Evolutionary conservation across 1,140 invertebrate species (phyloP), one percentile per base, ranked within the genome.

Genomic region (Drosophila cardini): DNA sequence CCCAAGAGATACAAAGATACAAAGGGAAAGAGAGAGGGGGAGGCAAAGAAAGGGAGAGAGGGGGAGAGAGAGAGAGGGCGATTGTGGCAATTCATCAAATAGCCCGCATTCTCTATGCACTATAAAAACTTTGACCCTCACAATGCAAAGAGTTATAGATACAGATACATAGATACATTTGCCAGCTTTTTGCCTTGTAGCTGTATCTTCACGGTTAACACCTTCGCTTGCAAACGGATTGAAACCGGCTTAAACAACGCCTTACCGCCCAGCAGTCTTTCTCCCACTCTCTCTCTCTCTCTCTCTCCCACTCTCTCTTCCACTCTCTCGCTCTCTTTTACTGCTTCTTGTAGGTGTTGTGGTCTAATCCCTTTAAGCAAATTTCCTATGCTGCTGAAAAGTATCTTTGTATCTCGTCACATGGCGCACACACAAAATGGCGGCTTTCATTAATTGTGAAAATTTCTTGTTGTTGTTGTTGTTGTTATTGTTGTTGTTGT

Each of bases 71-170:
- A 21, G 21, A 26, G 21, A 26, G 2, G 21, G 21, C 21, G 21
- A 26, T 30, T 53, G 50, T 46, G 57, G 69, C 74, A 77, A 85
- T 87, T 86, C 84, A 87, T 87, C 84, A 86, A 87, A 86, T 69
- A 70, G 69, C 84, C 83, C 83, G 83, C 83, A 86, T 86, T 86
- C 75, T 79, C 79, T 79, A 86, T 86, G 83, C 83, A 80, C 83
- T 87, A 89, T 89, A 89, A 87, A 87, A 87, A 80, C 83, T 76
- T 82, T 86, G 83, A 85, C 82, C 82, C 82, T 81, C 68, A 73
- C 62, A 63, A 45, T 55, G 36, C 56, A 63, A 18, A 63, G 15
- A 61, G 42, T 18, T 16, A 52, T 11, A 69, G 45, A 43, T 36
- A 30, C 8, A 61, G 16, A 62, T 53, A 70, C 36, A 62, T 55